Evolutionary conservation across 1,140 invertebrate genomes (phyloP).

Genomic region (Brachionus sp.): DNA sequence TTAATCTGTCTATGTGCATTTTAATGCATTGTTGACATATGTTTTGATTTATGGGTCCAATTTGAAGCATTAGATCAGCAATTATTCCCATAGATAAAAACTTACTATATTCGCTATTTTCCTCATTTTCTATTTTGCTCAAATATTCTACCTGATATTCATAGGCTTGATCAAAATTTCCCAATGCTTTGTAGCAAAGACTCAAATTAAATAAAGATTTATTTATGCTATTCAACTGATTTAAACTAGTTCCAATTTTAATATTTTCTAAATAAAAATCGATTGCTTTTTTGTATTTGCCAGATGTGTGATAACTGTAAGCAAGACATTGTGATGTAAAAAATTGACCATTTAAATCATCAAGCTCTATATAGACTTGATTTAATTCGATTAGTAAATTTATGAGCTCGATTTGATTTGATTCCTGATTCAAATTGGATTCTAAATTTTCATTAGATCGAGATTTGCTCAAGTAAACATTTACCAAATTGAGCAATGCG

Average conservation of each 20-base stretch:
- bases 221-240: neutral
- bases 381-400: neutral
- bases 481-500: slow-evolving; percentile 41
- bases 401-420: neutral
- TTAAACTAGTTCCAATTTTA: neutral
- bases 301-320: slow-evolving; percentile 1
- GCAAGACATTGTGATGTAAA: slow-evolving; percentile 40
- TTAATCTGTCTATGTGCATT: slow-evolving; percentile 26
- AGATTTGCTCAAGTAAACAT: slow-evolving; percentile 16
- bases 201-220: slow-evolving; percentile 25
- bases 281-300: slow-evolving; percentile 25
- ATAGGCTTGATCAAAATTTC: slow-evolving; percentile 1
- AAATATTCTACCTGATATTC: slow-evolving; percentile 32
- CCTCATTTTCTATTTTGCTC: neutral
- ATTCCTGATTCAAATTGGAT: neutral
- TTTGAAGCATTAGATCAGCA: slow-evolving; percentile 23
- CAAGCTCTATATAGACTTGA: neutral
- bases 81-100: slow-evolving; percentile 14
- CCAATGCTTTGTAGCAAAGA: neutral
- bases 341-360: slow-evolving; percentile 41
- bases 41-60: neutral
- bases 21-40: slow-evolving; percentile 36
- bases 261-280: slow-evolving; percentile 25
- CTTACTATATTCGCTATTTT: neutral
- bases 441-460: neutral